These are phyloP conservation scores for Fissipunctia ypsillon DNA, from an alignment of 2,888 invertebrate genomes.

Conservation along the genomic window DNA sequence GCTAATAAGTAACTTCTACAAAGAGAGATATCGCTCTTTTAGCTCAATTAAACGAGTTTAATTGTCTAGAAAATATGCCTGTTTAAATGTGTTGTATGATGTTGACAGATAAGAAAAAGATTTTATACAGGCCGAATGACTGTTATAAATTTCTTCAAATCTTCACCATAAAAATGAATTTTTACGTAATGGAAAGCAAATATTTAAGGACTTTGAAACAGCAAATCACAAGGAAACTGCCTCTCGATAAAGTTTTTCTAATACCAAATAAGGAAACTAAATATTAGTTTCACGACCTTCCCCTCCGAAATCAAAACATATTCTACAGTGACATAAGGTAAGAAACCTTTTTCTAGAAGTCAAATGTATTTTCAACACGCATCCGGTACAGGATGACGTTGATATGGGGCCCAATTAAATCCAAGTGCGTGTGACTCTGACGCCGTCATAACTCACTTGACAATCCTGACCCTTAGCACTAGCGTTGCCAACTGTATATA, in stretches of 20 bases:
- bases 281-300: constrained; percentile 43
- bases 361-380: constrained; percentile 64
- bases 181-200: too few relatives aligned
- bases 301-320: constrained; percentile 43
- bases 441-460: constrained; percentile 65
- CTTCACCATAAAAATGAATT: background rate
- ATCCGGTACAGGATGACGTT: constrained; percentile 61
- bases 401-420: constrained; percentile 67
- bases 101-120: background rate
- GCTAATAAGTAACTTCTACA: background rate
- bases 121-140: background rate
- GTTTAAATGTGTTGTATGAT: background rate
- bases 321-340: constrained; percentile 39
- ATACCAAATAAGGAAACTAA: constrained; percentile 13
- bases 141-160: background rate
- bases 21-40: background rate
- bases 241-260: background rate
- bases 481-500: background rate
- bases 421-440: constrained; percentile 52
- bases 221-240: background rate
- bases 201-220: background rate
- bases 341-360: constrained; percentile 58
- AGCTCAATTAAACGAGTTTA: too few relatives aligned
- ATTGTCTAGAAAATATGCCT: background rate
- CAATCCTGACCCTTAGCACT: constrained; percentile 39